Base-by-base conservation (phyloP, 2,113 vertebrate species). In the Lanius collurio region DNA sequence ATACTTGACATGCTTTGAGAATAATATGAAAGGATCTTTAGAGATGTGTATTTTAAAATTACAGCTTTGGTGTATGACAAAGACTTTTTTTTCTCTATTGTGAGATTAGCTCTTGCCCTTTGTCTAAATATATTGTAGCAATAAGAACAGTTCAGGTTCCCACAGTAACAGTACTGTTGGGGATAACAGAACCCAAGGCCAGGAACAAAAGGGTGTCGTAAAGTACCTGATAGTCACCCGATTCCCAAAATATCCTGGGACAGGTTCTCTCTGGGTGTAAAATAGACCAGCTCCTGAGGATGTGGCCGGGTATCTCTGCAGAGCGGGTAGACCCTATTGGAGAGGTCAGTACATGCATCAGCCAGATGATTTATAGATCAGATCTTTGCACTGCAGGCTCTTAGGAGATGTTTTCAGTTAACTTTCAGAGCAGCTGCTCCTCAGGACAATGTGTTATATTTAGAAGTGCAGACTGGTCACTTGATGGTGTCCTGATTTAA, bases 401-500 rank as follows among this genome's bases (percentile, higher is more conserved):
- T 63, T 37, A 4, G 55, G 53, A 49, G 63, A 88, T 85, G 90
- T 84, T 95, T 53, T 94, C 44, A 78, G 47, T 33, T 84, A 95
- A 95, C 90, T 97, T 97, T 77, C 62, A 90, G 76, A 97, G 89
- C 94, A 94, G 64, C 90, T 91, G 78, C 76, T 95, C 52, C 94
- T 91, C 90, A 67, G 93, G 93, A 96, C 88, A 95, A 77, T 77
- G 69, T 44, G 87, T 91, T 96, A 94, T 92, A 96, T 96, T 95
- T 96, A 95, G 94, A 93, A 91, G 94, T 71, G 73, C 93, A 59
- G 53, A 49, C 84, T 27, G 55, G 85, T 96, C 89, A 95, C 91
- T 90, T 95, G 96, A 92, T 65, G 39, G 90, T 87, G 96, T 88
- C 95, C 96, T 69, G 70, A 68, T 94, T 92, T 97, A 59, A 87